Evolutionary conservation across 2,113 vertebrate genomes (phyloP), one percentile per base, ranked within the genome.

Genomic region (Heterocephalus glaber): DNA sequence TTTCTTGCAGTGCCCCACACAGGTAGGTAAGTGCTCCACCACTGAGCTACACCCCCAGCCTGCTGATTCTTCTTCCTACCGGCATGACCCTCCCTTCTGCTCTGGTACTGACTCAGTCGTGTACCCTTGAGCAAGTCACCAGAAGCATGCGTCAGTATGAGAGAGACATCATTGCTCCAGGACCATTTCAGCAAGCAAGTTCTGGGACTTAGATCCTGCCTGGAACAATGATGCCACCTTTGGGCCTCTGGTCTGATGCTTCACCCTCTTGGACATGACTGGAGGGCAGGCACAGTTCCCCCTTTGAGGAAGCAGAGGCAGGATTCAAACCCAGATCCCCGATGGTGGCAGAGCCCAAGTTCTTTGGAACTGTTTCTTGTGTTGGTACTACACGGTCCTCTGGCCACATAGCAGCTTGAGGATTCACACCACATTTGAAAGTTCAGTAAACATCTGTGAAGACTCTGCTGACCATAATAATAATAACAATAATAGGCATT

Each of bases 231-330:
- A 2, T 7, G 3, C 47, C 1, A 35, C 12, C 6, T 26, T 24
- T 38, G 1, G 70, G 11, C 30, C 56, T 6, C 66, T 0, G 35
- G 44, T 3, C 91, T 26, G 30, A 14, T 2, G 17, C 1, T 1
- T 9, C 26, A 0, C 38, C 41, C 10, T 0, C 4, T 33, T 9
- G 49, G 30, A 54, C 41, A 14, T 0, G 10, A 17, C 77, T 22
- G 0, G 0, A 2, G 81, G 66, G 33, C 84, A 33, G 28, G 33
- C 0, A 0, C 28, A 8, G 52, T 17, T 20, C 24, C 30, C 12
- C 20, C 17, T 1, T 2, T 0, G 10, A 56, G 61, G 83, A 86
- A 61, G 47, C 4, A 20, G 56, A 41, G 68, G 49, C 3, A 0
- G 85, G 33, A 33, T 83, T 92, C 0, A 1, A 54, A 65, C 66